Conservation (phyloP, 30 jellyfish, hydroid and myxozoan species). For the Cassiopea xamachana region DNA sequence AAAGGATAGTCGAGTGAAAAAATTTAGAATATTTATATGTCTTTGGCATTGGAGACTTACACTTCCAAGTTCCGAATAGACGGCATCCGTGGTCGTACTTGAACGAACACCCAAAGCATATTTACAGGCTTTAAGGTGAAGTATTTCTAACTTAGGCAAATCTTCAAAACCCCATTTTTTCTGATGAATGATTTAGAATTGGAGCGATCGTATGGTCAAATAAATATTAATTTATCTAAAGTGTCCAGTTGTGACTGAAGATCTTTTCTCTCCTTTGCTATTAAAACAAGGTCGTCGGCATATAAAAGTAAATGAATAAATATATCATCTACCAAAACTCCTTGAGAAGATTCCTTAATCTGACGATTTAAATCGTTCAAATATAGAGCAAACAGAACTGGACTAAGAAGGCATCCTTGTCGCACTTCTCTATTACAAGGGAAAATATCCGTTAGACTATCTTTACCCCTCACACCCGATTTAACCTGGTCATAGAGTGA, state of each 20-base stretch:
- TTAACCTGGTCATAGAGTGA: constrained; percentile 31
- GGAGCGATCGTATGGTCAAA: constrained; percentile 41
- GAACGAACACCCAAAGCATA: constrained; percentile 49
- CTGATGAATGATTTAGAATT: constrained; percentile 34
- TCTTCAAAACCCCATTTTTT: constrained; percentile 36
- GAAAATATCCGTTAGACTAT: constrained; percentile 39
- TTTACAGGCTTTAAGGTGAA: constrained; percentile 41
- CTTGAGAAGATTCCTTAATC: constrained; percentile 22
- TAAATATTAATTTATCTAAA: neutral
- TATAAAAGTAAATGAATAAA: neutral
- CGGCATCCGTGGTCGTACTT: constrained; percentile 47
- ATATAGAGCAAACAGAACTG: constrained; percentile 59
- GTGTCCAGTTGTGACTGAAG: constrained; percentile 42
- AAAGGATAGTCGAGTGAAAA: constrained; percentile 24
- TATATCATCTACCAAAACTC: constrained; percentile 21
- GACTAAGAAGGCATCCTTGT: constrained; percentile 60
- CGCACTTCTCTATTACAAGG: constrained; percentile 51
- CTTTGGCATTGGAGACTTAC: constrained; percentile 30
- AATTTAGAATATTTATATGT: constrained; percentile 9
- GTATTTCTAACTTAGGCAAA: constrained; percentile 38
- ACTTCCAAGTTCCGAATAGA: constrained; percentile 20
- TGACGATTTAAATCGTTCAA: constrained; percentile 46
- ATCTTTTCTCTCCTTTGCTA: constrained; percentile 34
- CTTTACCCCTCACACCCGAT: constrained; percentile 54
- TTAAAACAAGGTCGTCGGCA: constrained; percentile 44